phyloP scores from a whole-genome alignment of 2,888 invertebrate species.

The Lucinisca nassula region DNA sequence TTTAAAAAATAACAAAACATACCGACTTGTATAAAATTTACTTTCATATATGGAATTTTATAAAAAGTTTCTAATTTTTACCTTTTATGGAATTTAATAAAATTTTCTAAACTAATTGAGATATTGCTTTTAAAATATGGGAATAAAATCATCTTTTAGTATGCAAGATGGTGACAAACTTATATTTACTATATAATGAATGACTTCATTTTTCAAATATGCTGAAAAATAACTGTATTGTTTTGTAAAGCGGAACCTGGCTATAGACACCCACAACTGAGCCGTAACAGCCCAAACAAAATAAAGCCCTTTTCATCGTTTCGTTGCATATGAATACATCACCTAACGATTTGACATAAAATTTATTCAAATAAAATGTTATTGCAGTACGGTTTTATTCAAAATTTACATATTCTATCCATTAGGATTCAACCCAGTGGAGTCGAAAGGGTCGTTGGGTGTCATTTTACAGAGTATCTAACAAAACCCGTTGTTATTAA shows the following conservation, averaged over 20 bases:
- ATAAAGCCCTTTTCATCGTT: background rate
- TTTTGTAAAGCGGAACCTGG: background rate
- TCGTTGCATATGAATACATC: background rate
- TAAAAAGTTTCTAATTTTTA: too few species aligned
- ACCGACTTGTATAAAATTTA: too few species aligned
- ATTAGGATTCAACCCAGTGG: background rate
- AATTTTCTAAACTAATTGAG: too few species aligned
- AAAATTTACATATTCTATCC: slow-evolving; percentile 4
- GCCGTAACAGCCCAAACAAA: background rate
- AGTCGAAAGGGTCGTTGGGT: background rate
- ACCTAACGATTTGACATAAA: background rate
- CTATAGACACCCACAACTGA: background rate
- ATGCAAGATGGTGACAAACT: too few species aligned
- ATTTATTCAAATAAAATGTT: slow-evolving; percentile 10
- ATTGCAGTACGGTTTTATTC: background rate
- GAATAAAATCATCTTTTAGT: too few species aligned
- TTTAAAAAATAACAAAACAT: too few species aligned
- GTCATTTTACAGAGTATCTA: background rate
- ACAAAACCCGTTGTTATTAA: background rate
- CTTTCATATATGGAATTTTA: too few species aligned
- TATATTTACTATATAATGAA: too few species aligned
- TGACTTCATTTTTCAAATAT: too few species aligned
- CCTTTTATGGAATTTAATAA: too few species aligned
- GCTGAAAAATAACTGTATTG: too few species aligned
- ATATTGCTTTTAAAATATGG: too few species aligned